Evolutionary conservation across 2,888 invertebrate genomes (phyloP).

Genomic region (Leptopilina drosophilae): DNA sequence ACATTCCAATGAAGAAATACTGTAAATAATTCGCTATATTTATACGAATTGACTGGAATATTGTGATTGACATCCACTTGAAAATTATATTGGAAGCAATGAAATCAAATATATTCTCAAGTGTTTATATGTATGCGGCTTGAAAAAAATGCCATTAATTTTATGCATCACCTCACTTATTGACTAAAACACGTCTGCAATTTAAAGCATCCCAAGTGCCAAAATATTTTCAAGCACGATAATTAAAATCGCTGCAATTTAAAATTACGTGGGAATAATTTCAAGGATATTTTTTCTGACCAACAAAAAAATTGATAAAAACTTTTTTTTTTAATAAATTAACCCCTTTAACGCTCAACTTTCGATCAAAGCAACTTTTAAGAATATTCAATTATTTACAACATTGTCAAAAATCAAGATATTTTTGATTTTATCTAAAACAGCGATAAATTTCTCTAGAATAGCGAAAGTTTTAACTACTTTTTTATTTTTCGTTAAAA

Average conservation of each 20-base stretch:
- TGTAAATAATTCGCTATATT: neutral
- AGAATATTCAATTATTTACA: too few species aligned
- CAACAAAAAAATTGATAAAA: too few species aligned
- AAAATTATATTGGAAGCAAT: conserved; percentile 21
- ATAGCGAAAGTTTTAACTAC: too few species aligned
- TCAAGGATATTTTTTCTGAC: neutral
- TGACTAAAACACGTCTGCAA: conserved; percentile 42
- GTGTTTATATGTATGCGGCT: neutral
- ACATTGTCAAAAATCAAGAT: too few species aligned
- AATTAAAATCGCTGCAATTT: neutral
- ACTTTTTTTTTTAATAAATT: too few species aligned
- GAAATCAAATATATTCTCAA: conserved; percentile 30
- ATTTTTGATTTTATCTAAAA: too few species aligned
- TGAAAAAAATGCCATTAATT: conserved; percentile 21
- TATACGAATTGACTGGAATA: neutral
- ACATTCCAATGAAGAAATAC: neutral
- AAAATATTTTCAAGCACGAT: conserved; percentile 23
- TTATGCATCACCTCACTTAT: conserved; percentile 23
- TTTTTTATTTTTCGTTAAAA: too few species aligned
- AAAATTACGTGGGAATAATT: conserved; percentile 31
- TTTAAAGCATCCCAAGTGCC: conserved; percentile 42
- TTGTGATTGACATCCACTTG: conserved; percentile 2
- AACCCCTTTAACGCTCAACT: too few species aligned
- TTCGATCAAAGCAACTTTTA: too few species aligned
- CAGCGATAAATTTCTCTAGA: too few species aligned